Evolutionary conservation across 2,113 vertebrate genomes (phyloP).

Genomic region (Archocentrus centrarchus): DNA sequence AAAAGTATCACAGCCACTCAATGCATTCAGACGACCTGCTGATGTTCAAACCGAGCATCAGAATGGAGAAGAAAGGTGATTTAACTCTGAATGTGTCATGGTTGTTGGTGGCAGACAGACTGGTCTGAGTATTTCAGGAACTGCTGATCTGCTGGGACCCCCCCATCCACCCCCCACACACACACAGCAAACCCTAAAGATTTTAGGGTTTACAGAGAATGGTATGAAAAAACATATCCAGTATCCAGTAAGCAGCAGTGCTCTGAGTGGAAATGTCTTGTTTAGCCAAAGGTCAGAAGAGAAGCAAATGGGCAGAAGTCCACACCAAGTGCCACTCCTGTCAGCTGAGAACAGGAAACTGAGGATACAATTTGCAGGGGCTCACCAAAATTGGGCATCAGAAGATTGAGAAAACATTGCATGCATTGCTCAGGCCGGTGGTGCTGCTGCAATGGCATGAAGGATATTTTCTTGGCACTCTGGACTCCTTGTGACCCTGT

Average conservation of each 20-base stretch:
- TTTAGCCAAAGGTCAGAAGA: not conserved
- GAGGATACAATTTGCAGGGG: accelerated
- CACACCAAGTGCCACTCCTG: not conserved
- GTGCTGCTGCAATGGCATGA: too few relatives aligned
- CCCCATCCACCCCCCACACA: too few relatives aligned
- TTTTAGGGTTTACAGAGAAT: not conserved
- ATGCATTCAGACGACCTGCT: not conserved
- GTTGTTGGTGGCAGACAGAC: not conserved
- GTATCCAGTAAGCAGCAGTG: not conserved
- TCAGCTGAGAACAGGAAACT: not conserved
- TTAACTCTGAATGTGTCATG: not conserved
- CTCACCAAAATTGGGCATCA: not conserved
- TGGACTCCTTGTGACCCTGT: too few relatives aligned
- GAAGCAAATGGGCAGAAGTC: not conserved
- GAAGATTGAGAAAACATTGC: accelerated
- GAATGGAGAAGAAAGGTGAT: not conserved
- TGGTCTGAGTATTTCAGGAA: not conserved
- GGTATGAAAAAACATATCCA: not conserved
- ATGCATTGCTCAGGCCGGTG: too few relatives aligned
- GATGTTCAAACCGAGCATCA: not conserved
- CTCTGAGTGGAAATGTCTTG: too few relatives aligned
- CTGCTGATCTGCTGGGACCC: not conserved
- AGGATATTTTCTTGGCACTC: too few relatives aligned
- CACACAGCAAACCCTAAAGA: too few relatives aligned
- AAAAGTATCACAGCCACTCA: not conserved